phyloP scores from a whole-genome alignment of 2,797 vertebrate genomes.

The Xiphophorus birchmanni region DNA sequence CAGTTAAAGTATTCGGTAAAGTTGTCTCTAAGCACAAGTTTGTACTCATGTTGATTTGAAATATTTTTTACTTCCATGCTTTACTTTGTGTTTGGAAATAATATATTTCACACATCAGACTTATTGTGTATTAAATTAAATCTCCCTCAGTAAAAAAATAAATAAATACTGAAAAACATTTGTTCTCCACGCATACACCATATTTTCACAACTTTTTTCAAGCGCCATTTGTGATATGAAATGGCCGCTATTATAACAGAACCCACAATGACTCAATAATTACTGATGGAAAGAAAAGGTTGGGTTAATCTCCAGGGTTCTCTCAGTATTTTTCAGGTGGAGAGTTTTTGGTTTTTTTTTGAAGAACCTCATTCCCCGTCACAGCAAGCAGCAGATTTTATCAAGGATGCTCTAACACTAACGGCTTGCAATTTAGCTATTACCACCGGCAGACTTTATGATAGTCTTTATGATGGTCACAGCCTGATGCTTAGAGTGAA shows the following conservation, averaged over 20 bases:
- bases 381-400: constrained; percentile 18
- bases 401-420: neutral
- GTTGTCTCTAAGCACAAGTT: neutral
- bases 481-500: neutral
- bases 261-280: neutral
- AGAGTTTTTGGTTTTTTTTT: neutral
- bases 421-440: neutral
- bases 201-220: neutral
- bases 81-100: neutral
- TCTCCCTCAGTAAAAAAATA: neutral
- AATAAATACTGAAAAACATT: neutral
- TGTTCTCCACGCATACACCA: neutral
- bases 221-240: neutral
- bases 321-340: constrained; percentile 1
- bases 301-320: neutral
- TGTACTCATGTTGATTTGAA: neutral
- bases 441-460: neutral
- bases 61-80: neutral
- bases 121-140: neutral
- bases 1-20: neutral
- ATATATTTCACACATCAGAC: neutral
- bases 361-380: constrained; percentile 2
- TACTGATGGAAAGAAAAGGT: too few relatives aligned
- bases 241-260: neutral
- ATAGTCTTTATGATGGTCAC: too few relatives aligned